These are phyloP conservation scores for Oophaga pumilio DNA, from an alignment of 2,113 vertebrate species.

Conservation along the genomic window DNA sequence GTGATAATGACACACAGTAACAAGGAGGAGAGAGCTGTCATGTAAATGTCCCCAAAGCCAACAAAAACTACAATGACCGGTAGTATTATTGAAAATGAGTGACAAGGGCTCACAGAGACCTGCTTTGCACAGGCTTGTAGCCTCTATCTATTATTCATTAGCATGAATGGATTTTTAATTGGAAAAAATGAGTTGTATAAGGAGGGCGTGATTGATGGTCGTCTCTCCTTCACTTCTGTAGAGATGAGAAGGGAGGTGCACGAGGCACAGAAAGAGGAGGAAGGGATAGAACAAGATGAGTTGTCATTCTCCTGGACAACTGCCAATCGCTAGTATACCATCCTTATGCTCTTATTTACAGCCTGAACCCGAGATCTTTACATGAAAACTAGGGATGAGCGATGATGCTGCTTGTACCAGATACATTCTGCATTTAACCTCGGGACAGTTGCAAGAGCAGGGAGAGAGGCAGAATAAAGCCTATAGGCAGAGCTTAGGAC, in stretches of 20 bases:
- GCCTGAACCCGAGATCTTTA: slow-evolving; percentile 20
- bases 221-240: slow-evolving; percentile 44
- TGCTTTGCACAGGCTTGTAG: slow-evolving; percentile 30
- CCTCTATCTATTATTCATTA: slow-evolving; percentile 57
- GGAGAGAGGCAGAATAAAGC: too few relatives aligned
- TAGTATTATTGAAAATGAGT: slow-evolving; percentile 18
- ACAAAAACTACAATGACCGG: slow-evolving; percentile 9
- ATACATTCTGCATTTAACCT: too few relatives aligned
- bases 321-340: slow-evolving; percentile 25
- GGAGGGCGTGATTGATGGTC: slow-evolving; percentile 55
- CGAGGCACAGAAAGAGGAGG: slow-evolving; percentile 2
- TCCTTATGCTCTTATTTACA: slow-evolving; percentile 1
- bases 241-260: slow-evolving; percentile 32
- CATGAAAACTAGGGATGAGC: neutral
- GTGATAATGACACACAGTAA: neutral
- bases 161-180: slow-evolving; percentile 58
- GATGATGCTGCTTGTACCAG: too few relatives aligned
- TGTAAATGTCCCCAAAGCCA: slow-evolving; percentile 15
- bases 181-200: slow-evolving; percentile 58
- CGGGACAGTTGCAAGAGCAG: too few relatives aligned
- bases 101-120: slow-evolving; percentile 45
- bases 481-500: too few relatives aligned
- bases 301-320: slow-evolving; percentile 39
- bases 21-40: neutral
- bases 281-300: slow-evolving; percentile 13